Evolutionary conservation across 1,140 invertebrate genomes (phyloP).

Genomic region (Berghia stephanieae): DNA sequence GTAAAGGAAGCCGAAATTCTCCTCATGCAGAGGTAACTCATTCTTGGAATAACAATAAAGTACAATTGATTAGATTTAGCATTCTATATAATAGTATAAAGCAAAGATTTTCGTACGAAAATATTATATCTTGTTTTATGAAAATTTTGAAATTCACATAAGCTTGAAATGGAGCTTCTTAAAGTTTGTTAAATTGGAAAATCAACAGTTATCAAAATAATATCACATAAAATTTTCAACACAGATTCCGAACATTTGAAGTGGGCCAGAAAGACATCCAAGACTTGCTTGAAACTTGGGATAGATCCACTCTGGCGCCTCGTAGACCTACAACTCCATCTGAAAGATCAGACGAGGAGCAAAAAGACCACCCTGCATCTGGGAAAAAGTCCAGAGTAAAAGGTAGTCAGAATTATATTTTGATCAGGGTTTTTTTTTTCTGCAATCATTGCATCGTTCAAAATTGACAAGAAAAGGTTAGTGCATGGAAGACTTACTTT

Average conservation of each 20-base stretch:
- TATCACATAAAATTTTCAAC: slow-evolving; percentile 20
- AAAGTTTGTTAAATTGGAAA: too few relatives aligned
- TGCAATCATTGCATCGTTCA: slow-evolving; percentile 16
- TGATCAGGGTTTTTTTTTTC: not conserved
- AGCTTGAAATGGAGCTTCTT: too few relatives aligned
- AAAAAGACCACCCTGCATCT: slow-evolving; percentile 48
- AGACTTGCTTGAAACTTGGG: slow-evolving; percentile 64
- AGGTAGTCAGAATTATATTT: slow-evolving; percentile 38
- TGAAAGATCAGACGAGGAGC: slow-evolving; percentile 60
- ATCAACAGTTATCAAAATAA: too few relatives aligned
- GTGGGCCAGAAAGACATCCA: slow-evolving; percentile 60
- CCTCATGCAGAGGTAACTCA: slow-evolving; percentile 63
- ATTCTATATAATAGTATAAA: too few relatives aligned
- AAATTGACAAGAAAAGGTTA: too few relatives aligned
- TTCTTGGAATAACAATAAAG: too few relatives aligned
- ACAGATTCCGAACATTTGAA: slow-evolving; percentile 65
- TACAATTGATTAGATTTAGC: too few relatives aligned
- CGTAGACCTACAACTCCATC: slow-evolving; percentile 60
- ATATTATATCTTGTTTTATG: too few relatives aligned
- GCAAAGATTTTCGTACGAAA: too few relatives aligned
- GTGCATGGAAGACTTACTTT: too few relatives aligned
- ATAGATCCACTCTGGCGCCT: slow-evolving; percentile 54
- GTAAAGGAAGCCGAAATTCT: slow-evolving; percentile 59
- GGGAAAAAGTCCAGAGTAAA: slow-evolving; percentile 60
- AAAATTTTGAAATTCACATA: too few relatives aligned